phyloP scores from a whole-genome alignment of 2,888 invertebrate species.

The Pogonocherus hispidulus region DNA sequence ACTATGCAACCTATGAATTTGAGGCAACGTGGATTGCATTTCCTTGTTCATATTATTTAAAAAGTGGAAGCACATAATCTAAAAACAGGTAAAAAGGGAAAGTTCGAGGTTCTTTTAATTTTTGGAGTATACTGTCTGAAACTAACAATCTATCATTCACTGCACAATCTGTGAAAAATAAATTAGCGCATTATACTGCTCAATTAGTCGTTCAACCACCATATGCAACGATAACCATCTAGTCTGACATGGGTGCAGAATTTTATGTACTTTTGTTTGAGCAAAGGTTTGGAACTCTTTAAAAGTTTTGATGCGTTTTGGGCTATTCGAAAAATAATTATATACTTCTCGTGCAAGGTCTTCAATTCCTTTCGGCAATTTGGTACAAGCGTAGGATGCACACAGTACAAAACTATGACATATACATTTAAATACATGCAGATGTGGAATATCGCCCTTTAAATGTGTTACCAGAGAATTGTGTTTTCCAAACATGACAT shows the following conservation, averaged over 20 bases:
- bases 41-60: conserved; percentile 33
- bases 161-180: background rate
- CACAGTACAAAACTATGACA: conserved; percentile 45
- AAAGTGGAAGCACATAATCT: too few relatives aligned
- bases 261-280: conserved; percentile 28
- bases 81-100: conserved; percentile 29
- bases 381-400: conserved; percentile 49
- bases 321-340: too few relatives aligned
- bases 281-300: conserved; percentile 26
- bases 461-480: conserved; percentile 20
- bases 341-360: too few relatives aligned
- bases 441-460: conserved; percentile 8
- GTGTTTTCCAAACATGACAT: conserved; percentile 15
- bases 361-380: too few relatives aligned
- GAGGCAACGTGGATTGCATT: conserved; percentile 34
- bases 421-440: conserved; percentile 25
- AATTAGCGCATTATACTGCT: conserved; percentile 32
- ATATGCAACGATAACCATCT: conserved; percentile 27
- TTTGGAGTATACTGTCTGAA: background rate
- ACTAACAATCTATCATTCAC: background rate
- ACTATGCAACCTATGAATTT: conserved; percentile 23
- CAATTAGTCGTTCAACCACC: conserved; percentile 21
- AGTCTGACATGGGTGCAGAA: conserved; percentile 31
- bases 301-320: conserved; percentile 10
- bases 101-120: background rate